These are phyloP conservation scores for Tetropium fuscum DNA, from an alignment of 2,888 invertebrate species.

Conservation along the genomic window DNA sequence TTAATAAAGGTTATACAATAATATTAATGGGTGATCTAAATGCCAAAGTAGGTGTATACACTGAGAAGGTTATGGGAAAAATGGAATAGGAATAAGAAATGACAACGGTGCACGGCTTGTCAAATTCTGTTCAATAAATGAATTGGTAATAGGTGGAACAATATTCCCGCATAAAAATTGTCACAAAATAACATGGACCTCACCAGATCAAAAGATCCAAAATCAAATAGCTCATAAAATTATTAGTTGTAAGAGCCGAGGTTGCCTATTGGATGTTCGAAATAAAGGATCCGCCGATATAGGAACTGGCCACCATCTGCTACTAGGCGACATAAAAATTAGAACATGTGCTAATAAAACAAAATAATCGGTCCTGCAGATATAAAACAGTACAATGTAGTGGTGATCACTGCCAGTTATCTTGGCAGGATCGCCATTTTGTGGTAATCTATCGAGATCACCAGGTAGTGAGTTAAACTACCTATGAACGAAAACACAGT, in stretches of 20 bases:
- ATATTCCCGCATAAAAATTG: neutral
- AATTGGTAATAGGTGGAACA: neutral
- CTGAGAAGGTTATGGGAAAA: neutral
- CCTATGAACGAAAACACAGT: too few relatives aligned
- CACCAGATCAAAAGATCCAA: neutral
- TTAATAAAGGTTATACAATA: neutral
- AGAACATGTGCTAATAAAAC: neutral
- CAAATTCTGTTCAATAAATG: neutral
- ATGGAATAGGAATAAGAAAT: constrained; percentile 1
- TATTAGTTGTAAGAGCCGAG: neutral
- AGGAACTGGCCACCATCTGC: neutral
- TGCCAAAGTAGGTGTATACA: neutral
- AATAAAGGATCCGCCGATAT: neutral
- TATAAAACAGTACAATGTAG: neutral
- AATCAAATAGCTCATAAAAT: neutral
- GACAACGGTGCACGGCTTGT: neutral
- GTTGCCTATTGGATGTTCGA: neutral
- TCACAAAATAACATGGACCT: neutral
- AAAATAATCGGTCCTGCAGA: neutral
- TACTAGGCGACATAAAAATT: neutral
- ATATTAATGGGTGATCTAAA: neutral
- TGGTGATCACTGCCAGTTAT: too few relatives aligned
- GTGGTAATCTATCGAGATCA: too few relatives aligned
- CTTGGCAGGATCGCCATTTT: too few relatives aligned
- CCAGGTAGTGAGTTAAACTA: too few relatives aligned